Conservation (phyloP, 2,888 invertebrate species). For the Lacanobia wlatinum region DNA sequence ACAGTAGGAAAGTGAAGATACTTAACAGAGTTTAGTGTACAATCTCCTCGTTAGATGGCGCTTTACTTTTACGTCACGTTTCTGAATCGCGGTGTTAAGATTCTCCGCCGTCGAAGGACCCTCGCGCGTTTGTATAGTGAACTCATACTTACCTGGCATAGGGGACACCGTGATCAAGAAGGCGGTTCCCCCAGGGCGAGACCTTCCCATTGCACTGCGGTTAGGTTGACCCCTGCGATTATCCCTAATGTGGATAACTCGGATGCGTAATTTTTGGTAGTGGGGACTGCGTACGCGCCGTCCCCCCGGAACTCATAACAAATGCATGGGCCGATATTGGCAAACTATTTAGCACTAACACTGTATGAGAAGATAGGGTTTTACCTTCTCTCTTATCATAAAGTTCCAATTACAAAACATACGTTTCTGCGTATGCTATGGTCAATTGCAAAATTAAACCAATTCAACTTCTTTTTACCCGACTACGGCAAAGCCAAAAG, state of each 20-base stretch:
- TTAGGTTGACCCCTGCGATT: constrained; percentile 29
- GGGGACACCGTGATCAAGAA: constrained; percentile 23
- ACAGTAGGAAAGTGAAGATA: no score
- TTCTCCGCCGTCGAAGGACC: background rate
- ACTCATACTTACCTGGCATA: no score
- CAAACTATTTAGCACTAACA: no score
- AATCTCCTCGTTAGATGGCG: constrained; percentile 20
- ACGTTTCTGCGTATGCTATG: no score
- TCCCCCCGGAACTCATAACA: background rate
- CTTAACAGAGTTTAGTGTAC: background rate
- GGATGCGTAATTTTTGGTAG: constrained; percentile 30
- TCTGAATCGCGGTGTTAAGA: constrained; percentile 27
- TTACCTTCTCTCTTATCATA: no score
- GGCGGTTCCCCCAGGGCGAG: constrained; percentile 32
- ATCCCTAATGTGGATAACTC: constrained; percentile 33
- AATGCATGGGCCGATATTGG: no score
- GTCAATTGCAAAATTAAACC: no score
- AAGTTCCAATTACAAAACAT: no score
- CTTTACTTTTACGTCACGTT: constrained; percentile 13
- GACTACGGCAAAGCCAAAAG: no score
- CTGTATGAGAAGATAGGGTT: no score
- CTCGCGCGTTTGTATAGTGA: no score
- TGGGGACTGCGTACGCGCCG: constrained; percentile 16
- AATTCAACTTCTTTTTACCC: no score
- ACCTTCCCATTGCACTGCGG: constrained; percentile 26